Conservation (phyloP, 2,797 vertebrate species). For the Falco naumanni region DNA sequence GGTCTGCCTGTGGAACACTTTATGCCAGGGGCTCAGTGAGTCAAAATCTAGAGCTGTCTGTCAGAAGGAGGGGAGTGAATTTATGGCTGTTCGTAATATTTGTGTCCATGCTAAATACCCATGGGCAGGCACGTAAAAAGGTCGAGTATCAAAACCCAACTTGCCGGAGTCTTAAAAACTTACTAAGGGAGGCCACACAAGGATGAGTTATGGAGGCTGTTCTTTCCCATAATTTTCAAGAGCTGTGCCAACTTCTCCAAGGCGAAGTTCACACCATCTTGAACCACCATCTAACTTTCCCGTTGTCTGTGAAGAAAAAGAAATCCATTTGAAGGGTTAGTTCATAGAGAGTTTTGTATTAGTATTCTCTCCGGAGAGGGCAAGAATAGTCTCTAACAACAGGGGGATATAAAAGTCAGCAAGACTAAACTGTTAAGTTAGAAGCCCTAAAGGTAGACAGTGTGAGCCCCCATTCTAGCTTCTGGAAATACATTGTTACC, state of each 20-base stretch:
- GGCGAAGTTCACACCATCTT: background rate
- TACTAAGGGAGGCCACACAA: background rate
- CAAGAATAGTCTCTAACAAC: background rate
- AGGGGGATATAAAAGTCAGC: constrained; percentile 13
- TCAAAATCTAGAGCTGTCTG: background rate
- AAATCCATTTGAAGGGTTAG: background rate
- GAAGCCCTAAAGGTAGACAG: background rate
- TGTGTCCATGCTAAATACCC: background rate
- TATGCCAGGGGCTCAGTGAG: background rate
- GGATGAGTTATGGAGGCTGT: background rate
- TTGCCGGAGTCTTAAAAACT: background rate
- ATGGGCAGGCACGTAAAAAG: background rate
- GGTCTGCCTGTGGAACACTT: background rate
- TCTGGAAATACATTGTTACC: constrained; percentile 31
- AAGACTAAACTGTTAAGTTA: constrained; percentile 7
- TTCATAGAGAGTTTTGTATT: background rate
- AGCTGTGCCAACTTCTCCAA: background rate
- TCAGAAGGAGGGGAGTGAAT: background rate
- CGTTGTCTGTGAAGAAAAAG: background rate
- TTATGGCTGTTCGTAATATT: background rate
- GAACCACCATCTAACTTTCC: background rate
- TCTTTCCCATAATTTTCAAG: background rate
- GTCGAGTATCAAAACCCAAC: background rate
- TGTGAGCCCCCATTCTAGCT: background rate
- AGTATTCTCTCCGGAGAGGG: background rate